Evolutionary conservation across 2,113 vertebrate genomes (phyloP).

Genomic region (Cyrtonyx montezumae): DNA sequence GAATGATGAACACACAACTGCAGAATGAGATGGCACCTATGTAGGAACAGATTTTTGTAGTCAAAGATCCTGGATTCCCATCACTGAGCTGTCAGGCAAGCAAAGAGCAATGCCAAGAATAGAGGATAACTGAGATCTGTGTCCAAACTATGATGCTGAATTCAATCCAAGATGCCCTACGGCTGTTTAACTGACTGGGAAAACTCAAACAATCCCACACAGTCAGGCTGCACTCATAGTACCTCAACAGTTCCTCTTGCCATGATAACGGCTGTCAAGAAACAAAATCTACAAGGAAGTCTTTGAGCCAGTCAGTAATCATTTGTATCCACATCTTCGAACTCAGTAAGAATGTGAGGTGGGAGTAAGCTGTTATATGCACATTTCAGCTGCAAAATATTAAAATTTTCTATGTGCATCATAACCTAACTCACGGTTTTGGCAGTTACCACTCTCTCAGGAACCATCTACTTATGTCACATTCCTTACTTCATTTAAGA

Average conservation of each 20-base stretch:
- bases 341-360: constrained; percentile 11
- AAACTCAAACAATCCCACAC: constrained; percentile 31
- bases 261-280: constrained; percentile 46
- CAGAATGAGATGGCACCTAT: constrained; percentile 30
- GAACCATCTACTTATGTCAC: constrained; percentile 32
- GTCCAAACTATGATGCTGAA: constrained; percentile 46
- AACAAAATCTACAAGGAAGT: constrained; percentile 16
- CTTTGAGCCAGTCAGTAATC: constrained; percentile 30
- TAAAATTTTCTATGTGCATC: constrained; percentile 28
- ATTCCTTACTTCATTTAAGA: constrained; percentile 44
- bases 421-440: constrained; percentile 43
- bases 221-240: constrained; percentile 10
- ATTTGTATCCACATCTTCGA: not conserved
- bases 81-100: constrained; percentile 34
- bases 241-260: constrained; percentile 10
- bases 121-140: constrained; percentile 27
- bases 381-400: constrained; percentile 57
- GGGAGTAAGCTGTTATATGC: not conserved
- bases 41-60: constrained; percentile 12
- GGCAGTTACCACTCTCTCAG: constrained; percentile 42
- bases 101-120: constrained; percentile 18
- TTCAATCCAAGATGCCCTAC: constrained; percentile 36
- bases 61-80: constrained; percentile 13
- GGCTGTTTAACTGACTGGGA: constrained; percentile 46
- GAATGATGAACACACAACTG: not conserved